Conservation (phyloP, 1,140 invertebrate genomes). For the Leucophenga varia region DNA sequence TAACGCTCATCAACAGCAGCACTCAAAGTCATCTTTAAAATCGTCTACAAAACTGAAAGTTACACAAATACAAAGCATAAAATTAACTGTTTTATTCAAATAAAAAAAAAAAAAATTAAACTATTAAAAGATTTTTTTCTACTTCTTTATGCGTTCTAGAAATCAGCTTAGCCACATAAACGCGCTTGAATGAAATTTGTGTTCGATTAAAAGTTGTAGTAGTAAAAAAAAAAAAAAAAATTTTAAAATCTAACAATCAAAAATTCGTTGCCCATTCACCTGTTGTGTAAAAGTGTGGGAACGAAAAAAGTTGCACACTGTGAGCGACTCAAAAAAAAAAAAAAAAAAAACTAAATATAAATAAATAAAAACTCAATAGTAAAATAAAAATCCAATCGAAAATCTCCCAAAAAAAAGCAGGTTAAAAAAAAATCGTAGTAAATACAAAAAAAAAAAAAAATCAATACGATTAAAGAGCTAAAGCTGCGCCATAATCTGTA, state of each 20-base stretch:
- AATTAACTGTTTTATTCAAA: conserved; percentile 51
- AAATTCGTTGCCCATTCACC: conserved; percentile 49
- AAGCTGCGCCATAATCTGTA: conserved; percentile 1
- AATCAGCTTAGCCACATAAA: no score
- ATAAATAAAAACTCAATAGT: conserved; percentile 22
- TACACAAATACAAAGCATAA: no score
- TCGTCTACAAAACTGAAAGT: no score
- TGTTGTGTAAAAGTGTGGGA: conserved; percentile 50
- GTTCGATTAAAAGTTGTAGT: no score
- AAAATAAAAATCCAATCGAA: conserved; percentile 6
- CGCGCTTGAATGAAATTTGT: no score
- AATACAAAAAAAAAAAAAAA: no score
- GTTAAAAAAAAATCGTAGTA: no score
- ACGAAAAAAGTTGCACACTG: conserved; percentile 32
- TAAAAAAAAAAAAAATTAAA: no score
- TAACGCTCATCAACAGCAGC: no score
- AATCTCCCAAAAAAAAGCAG: conserved; percentile 3
- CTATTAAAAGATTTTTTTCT: conserved; percentile 34
- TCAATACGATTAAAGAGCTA: no score
- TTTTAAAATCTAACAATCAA: no score
- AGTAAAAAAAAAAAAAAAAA: conserved; percentile 24
- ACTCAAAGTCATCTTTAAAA: conserved; percentile 11
- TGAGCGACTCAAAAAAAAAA: background rate
- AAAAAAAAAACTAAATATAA: conserved; percentile 26
- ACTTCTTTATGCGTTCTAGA: no score